Evolutionary conservation across 2,113 vertebrate genomes (phyloP).

Genomic region (Silurus glanis): DNA sequence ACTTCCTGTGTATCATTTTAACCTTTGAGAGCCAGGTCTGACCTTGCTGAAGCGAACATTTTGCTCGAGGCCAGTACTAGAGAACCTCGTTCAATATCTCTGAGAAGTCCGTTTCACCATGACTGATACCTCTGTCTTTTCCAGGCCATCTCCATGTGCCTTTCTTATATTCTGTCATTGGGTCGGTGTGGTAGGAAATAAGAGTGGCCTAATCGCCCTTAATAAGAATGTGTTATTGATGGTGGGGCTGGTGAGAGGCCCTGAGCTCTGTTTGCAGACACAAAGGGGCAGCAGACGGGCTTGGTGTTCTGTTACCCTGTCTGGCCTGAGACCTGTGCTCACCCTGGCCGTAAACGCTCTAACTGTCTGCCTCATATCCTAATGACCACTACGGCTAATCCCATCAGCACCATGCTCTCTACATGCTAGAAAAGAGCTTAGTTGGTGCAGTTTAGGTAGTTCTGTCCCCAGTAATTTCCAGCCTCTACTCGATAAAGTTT

Average conservation of each 20-base stretch:
- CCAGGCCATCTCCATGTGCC: constrained; percentile 46
- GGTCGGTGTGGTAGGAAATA: constrained; percentile 66
- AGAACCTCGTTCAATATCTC: constrained; percentile 42
- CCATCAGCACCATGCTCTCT: constrained; percentile 11
- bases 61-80: constrained; percentile 46
- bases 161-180: constrained; percentile 7
- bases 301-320: constrained; percentile 53
- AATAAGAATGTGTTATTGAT: constrained; percentile 66
- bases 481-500: constrained; percentile 22
- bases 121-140: neutral
- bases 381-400: constrained; percentile 34
- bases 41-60: constrained; percentile 52
- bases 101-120: constrained; percentile 17
- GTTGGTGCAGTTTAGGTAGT: constrained; percentile 2
- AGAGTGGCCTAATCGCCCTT: constrained; percentile 63
- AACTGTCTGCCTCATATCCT: constrained; percentile 47
- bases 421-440: neutral
- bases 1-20: constrained; percentile 61
- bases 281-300: constrained; percentile 46
- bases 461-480: constrained; percentile 14
- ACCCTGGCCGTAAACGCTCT: constrained; percentile 32
- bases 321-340: constrained; percentile 39
- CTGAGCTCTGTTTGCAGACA: constrained; percentile 45
- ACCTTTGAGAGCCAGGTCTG: constrained; percentile 58
- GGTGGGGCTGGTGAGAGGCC: constrained; percentile 47